phyloP scores from a whole-genome alignment of 2,113 vertebrate species.

The Brachyistius frenatus region DNA sequence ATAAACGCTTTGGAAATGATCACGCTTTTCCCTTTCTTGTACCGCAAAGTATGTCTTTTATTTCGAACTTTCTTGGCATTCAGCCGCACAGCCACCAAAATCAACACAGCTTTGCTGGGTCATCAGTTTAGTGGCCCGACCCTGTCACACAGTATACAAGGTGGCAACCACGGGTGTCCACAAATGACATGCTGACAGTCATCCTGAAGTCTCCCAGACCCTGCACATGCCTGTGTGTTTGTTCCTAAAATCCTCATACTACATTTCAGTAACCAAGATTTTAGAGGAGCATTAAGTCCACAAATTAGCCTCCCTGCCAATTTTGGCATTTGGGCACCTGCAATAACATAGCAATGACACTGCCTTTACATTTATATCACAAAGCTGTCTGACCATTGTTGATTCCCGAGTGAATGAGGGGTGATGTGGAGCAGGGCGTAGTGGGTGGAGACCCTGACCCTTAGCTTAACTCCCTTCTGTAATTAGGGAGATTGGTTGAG shows the following conservation, averaged over 20 bases:
- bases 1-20: slow-evolving; percentile 20
- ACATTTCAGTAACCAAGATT: slow-evolving; percentile 58
- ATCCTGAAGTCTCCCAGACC: slow-evolving; percentile 6
- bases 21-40: slow-evolving; percentile 15
- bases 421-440: slow-evolving; percentile 52
- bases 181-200: slow-evolving; percentile 64
- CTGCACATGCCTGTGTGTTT: slow-evolving; percentile 31
- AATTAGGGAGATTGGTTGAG: slow-evolving; percentile 67
- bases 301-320: slow-evolving; percentile 43
- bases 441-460: slow-evolving; percentile 76
- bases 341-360: slow-evolving; percentile 63
- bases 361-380: slow-evolving; percentile 62
- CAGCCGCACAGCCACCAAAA: slow-evolving; percentile 24
- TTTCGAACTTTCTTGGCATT: slow-evolving; percentile 34
- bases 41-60: slow-evolving; percentile 24
- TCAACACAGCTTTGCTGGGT: slow-evolving; percentile 35
- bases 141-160: slow-evolving; percentile 9
- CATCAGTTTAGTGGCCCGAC: slow-evolving; percentile 33
- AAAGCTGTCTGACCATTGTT: slow-evolving; percentile 55
- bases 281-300: slow-evolving; percentile 48
- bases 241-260: slow-evolving; percentile 6
- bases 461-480: slow-evolving; percentile 62
- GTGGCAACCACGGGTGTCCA: slow-evolving; percentile 49
- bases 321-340: slow-evolving; percentile 63
- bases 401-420: slow-evolving; percentile 36